Evolutionary conservation across 2,113 vertebrate species (phyloP), one percentile per base, ranked within the genome.

Genomic region (Poeciliopsis retropinna): DNA sequence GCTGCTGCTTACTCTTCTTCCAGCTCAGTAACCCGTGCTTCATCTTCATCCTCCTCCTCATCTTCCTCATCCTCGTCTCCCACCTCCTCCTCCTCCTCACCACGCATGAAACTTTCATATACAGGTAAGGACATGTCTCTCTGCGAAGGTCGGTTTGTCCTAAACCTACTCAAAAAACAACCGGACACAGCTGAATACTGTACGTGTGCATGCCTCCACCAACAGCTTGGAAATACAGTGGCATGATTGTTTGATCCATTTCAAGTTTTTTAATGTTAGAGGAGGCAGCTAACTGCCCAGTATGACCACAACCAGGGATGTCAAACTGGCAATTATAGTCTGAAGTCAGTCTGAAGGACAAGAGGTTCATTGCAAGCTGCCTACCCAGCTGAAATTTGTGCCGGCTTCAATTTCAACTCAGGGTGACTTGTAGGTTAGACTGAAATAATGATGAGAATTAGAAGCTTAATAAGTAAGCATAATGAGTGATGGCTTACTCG

Each of bases 101-200:
- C 93, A 0, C 91, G 93, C 28, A 93, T 94, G 92, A 94, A 94
- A 83, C 92, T 94, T 67, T 93, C 93, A 2, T 93, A 93, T 72
- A 93, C 94, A 93, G 93, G 93, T 94, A 87, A 82, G 87, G 68
- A 57, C n/a, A 28, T 70, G 68, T n/a, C 30, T 70, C 22, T 25
- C 47, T 31, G 17, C 3, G 54, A 17, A 27, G 1, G 29, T 30
- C 29, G 8, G 4, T 32, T 32, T 32, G 61, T 31, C 15, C 19
- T 3, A 32, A 30, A 17, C 5, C 17, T 31, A 4, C 9, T 19
- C 30, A 25, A 25, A 1, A 25, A 41, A 63, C 34, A 41, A 37
- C 19, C 19, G 60, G 11, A 62, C 9, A 39, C 57, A 54, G 19
- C 28, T 28, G 31, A 69, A 70, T 64, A 11, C 10, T 37, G 10